Percentiles rank a stretch among this genome's conserved stretches.
Conservation (phyloP, 2,888 invertebrate genomes). For the Acholoe squamosa region DNA sequence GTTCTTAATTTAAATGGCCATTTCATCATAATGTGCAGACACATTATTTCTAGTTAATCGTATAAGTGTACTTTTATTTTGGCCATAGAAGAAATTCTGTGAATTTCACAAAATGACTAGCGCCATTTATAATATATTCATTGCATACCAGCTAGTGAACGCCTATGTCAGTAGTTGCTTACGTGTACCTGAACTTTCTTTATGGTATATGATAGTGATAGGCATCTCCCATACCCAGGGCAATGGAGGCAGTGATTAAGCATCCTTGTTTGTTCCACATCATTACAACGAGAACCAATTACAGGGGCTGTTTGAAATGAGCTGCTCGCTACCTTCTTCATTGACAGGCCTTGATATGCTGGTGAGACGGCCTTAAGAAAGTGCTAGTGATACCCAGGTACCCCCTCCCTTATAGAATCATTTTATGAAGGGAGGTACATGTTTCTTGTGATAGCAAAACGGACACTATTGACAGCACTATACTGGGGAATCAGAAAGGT, state of each 20-base stretch:
- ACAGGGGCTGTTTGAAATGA: not conserved
- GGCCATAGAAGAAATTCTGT: not conserved
- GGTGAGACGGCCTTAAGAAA: too few species aligned
- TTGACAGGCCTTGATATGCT: too few species aligned
- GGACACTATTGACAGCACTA: too few species aligned
- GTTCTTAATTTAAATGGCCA: too few species aligned
- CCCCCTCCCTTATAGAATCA: too few species aligned
- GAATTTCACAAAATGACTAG: not conserved
- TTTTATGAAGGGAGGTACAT: too few species aligned
- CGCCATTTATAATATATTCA: not conserved
- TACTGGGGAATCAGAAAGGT: too few species aligned
- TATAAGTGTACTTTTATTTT: too few species aligned
- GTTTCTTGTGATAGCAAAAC: too few species aligned
- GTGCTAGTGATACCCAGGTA: too few species aligned
- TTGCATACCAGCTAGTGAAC: not conserved
- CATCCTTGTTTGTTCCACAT: not conserved
- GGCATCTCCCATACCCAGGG: not conserved
- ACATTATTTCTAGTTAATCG: too few species aligned
- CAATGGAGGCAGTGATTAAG: not conserved
- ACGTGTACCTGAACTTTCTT: not conserved
- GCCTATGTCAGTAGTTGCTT: not conserved
- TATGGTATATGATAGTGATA: not conserved
- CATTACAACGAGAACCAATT: slow-evolving; percentile 12
- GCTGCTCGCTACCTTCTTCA: not conserved
- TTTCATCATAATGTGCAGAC: too few species aligned